Conservation (phyloP, 2,797 vertebrate species). For the Rallus crepitans region DNA sequence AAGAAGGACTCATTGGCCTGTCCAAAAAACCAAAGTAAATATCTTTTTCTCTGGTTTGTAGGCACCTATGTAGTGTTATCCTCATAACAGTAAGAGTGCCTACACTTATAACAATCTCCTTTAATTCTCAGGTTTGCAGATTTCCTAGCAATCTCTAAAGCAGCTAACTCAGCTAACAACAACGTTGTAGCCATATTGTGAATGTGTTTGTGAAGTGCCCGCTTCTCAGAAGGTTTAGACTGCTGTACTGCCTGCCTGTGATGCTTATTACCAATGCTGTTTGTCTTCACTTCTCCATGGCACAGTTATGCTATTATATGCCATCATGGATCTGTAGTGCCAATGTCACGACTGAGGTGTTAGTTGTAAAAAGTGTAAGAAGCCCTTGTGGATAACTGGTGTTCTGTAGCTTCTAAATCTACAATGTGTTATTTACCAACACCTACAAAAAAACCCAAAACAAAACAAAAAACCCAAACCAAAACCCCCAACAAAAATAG, state of each 20-base stretch:
- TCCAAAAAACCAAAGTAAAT: not conserved
- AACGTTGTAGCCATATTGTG: not conserved
- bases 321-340: not conserved
- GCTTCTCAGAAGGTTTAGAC: not conserved
- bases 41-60: not conserved
- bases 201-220: not conserved
- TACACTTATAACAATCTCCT: not conserved
- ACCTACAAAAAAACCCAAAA: not conserved
- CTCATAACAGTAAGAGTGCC: not conserved
- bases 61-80: not conserved
- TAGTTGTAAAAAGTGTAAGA: not conserved
- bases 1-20: not conserved
- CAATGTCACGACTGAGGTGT: not conserved
- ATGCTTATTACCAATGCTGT: not conserved
- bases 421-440: not conserved
- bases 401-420: not conserved
- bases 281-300: not conserved
- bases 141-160: not conserved
- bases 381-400: not conserved
- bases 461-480: too few relatives aligned
- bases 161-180: not conserved
- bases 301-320: fast-evolving
- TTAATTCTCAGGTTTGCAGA: not conserved
- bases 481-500: not conserved
- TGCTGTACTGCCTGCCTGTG: not conserved